Evolutionary conservation across 2,888 invertebrate species (phyloP).

Genomic region (Choristoneura rosaceana): DNA sequence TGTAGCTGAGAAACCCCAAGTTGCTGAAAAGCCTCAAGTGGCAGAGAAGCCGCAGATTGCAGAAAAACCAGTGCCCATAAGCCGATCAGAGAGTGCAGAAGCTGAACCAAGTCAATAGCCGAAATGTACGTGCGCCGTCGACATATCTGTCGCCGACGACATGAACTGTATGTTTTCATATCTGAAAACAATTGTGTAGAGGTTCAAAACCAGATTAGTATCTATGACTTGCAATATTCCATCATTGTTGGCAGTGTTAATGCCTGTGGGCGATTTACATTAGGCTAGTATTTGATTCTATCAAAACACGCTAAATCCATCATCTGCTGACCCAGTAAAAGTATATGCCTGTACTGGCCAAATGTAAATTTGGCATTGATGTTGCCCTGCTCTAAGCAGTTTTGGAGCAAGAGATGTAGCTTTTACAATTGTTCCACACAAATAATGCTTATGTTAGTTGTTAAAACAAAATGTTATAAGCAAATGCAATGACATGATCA

Average conservation of each 20-base stretch:
- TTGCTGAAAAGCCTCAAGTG: constrained; percentile 39
- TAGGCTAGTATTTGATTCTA: constrained; percentile 2
- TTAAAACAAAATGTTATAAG: constrained; percentile 17
- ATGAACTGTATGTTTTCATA: constrained; percentile 78
- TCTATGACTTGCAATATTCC: constrained; percentile 34
- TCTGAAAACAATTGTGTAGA: constrained; percentile 73
- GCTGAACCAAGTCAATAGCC: constrained; percentile 77
- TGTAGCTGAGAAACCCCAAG: constrained; percentile 43
- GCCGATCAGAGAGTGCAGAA: constrained; percentile 69
- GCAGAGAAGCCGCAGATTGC: constrained; percentile 47
- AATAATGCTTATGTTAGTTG: constrained; percentile 25
- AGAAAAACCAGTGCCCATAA: constrained; percentile 61
- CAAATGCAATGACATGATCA: constrained; percentile 7
- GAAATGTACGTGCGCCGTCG: constrained; percentile 67
- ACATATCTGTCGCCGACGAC: constrained; percentile 58
- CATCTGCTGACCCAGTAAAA: not conserved
- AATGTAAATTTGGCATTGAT: constrained; percentile 27
- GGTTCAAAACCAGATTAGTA: constrained; percentile 40
- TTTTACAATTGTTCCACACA: constrained; percentile 28
- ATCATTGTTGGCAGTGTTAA: constrained; percentile 20
- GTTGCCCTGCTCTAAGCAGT: constrained; percentile 34
- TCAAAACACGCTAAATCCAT: not conserved
- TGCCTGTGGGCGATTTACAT: constrained; percentile 8
- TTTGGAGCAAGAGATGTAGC: constrained; percentile 30
- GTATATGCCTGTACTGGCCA: constrained; percentile 1